Evolutionary conservation across 2,113 vertebrate species (phyloP).

Genomic region (Piliocolobus tephrosceles): DNA sequence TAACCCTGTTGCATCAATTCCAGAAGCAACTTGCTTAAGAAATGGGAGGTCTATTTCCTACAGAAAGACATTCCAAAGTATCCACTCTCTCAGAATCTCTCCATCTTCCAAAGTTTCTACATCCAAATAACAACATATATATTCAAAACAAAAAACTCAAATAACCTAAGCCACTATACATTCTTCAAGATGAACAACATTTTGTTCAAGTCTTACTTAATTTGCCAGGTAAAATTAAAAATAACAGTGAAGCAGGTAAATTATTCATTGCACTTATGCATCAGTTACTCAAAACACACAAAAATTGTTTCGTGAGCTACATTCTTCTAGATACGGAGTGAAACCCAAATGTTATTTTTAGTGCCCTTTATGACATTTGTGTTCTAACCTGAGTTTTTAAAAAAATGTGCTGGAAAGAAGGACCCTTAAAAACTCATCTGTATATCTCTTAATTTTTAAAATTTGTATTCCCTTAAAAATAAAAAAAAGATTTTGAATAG

Average conservation of each 20-base stretch:
- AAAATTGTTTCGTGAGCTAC: neutral
- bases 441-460: neutral
- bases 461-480: neutral
- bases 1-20: neutral
- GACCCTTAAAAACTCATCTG: neutral
- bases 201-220: slow-evolving; percentile 25
- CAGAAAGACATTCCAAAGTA: neutral
- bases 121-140: slow-evolving; percentile 11
- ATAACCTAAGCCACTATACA: neutral
- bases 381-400: neutral
- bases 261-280: neutral
- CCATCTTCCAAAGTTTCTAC: slow-evolving; percentile 30
- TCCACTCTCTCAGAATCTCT: neutral
- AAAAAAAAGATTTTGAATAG: neutral
- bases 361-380: neutral
- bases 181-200: slow-evolving; percentile 36
- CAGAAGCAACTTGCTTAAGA: slow-evolving; percentile 48
- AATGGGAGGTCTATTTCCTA: neutral
- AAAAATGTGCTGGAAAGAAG: slow-evolving; percentile 23
- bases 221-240: neutral
- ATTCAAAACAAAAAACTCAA: slow-evolving; percentile 41
- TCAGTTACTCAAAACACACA: neutral
- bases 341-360: slow-evolving; percentile 27
- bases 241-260: neutral
- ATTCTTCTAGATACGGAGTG: neutral